These are phyloP conservation scores for Melanaphis sacchari DNA, from an alignment of 1,140 invertebrate species.

Conservation along the genomic window DNA sequence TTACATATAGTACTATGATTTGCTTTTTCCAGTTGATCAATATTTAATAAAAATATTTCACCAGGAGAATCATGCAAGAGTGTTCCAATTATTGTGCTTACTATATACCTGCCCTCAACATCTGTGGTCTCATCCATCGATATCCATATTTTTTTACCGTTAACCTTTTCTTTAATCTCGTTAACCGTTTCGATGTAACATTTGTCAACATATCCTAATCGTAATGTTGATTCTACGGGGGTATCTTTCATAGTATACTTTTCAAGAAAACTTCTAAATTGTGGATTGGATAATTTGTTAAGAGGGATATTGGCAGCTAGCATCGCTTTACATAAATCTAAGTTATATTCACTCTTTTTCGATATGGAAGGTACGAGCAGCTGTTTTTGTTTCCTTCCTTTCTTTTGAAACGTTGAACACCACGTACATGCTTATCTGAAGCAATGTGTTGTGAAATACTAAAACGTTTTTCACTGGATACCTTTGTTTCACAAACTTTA, in stretches of 20 bases:
- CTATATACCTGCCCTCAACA: neutral
- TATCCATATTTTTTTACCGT: slow-evolving; percentile 8
- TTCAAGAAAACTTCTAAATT: too few species aligned
- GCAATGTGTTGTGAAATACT: neutral
- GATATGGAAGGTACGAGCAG: neutral
- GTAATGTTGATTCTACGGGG: too few species aligned
- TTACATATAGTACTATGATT: slow-evolving; percentile 36
- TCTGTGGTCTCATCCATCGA: neutral
- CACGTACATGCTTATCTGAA: neutral
- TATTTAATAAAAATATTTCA: slow-evolving; percentile 13
- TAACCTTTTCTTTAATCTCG: neutral
- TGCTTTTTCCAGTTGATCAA: neutral
- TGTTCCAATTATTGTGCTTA: slow-evolving; percentile 33
- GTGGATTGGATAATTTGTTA: too few species aligned
- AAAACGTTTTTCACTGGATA: neutral
- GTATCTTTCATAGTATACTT: too few species aligned
- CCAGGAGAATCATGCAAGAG: neutral
- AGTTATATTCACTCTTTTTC: neutral
- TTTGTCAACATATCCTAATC: too few species aligned
- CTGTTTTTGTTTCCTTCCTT: neutral
- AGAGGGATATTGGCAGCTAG: too few species aligned
- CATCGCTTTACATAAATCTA: neutral
- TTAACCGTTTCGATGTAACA: too few species aligned
- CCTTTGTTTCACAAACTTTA: too few species aligned
- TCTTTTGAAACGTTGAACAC: neutral